Evolutionary conservation across 2,888 invertebrate species (phyloP), one percentile per base, ranked within the genome.

Genomic region (Apocheima hispidaria): DNA sequence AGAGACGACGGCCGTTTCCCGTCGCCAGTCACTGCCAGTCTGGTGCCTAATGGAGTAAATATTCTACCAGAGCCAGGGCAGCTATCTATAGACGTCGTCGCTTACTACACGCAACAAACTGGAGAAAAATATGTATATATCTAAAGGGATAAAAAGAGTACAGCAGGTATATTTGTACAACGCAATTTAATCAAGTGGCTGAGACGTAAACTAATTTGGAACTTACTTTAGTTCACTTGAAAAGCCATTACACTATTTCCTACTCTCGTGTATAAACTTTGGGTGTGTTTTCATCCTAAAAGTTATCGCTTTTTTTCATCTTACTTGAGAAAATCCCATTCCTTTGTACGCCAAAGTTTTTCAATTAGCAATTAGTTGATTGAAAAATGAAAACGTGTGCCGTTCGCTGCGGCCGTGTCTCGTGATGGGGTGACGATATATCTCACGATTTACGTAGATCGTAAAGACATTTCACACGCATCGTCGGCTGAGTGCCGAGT

Each of bases 401-500:
- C 66, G 69, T 67, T 63, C 65, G 74, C 64, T 66, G 67, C 33
- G 49, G 26, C 41, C 40, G 16, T 26, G 28, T 20, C 51, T 51
- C 20, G 56, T 41, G 40, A 23, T 35, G 21, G 77, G 70, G 74
- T 78, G 79, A 77, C 75, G 76, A 74, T 72, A 82, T 78, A 79
- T 82, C 79, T 78, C 77, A 65, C 73, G 80, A 83, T 86, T 87
- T 84, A 87, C 77, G 78, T 70, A 75, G 77, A 81, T 84, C 83
- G 82, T 81, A 82, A 87, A 86, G 83, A 84, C 86, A 89, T 88
- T 89, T 89, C 86, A 87, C 85, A 89, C 88, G 88, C 88, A 90
- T 88, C 84, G 84, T 73, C 82, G 86, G 85, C 84, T 82, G 82
- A 87, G 84, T 85, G 82, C 82, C 76, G 83, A 84, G 83, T 87